A percentile compares a stretch with the other conserved stretches of the same genome.
These are phyloP conservation scores for Globia sparganii DNA, from an alignment of 2,888 invertebrate genomes.

Conservation along the genomic window DNA sequence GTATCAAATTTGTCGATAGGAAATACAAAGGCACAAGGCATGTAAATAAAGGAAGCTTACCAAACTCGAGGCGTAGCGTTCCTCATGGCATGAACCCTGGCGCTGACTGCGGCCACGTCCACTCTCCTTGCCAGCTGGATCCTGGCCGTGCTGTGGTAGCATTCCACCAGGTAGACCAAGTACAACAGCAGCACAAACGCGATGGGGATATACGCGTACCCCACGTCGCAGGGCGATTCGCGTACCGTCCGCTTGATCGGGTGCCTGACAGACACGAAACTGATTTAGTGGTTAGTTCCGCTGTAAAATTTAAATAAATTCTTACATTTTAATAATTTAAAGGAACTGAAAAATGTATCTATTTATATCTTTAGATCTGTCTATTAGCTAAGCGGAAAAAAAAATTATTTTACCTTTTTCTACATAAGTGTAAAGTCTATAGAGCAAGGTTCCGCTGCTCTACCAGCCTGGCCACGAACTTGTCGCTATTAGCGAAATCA, in stretches of 20 bases:
- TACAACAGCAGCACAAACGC: constrained; percentile 95
- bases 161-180: constrained; percentile 95
- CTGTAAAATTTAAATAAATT: constrained; percentile 44
- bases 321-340: neutral
- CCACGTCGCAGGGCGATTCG: constrained; percentile 94
- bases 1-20: neutral
- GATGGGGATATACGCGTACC: constrained; percentile 95
- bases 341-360: neutral
- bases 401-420: too few relatives aligned
- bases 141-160: constrained; percentile 94
- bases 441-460: neutral
- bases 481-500: neutral
- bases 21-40: neutral
- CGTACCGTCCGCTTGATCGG: constrained; percentile 91
- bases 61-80: constrained; percentile 94
- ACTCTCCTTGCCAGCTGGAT: constrained; percentile 92
- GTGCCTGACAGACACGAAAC: constrained; percentile 86
- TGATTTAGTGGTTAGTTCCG: constrained; percentile 71
- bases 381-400: neutral
- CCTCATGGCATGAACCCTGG: constrained; percentile 92
- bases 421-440: neutral
- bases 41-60: constrained; percentile 76
- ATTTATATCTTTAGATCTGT: neutral
- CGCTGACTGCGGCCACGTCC: constrained; percentile 92
- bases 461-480: neutral